These are phyloP conservation scores for Lochmaea crataegi DNA, from an alignment of 2,888 invertebrate species.

Conservation along the genomic window DNA sequence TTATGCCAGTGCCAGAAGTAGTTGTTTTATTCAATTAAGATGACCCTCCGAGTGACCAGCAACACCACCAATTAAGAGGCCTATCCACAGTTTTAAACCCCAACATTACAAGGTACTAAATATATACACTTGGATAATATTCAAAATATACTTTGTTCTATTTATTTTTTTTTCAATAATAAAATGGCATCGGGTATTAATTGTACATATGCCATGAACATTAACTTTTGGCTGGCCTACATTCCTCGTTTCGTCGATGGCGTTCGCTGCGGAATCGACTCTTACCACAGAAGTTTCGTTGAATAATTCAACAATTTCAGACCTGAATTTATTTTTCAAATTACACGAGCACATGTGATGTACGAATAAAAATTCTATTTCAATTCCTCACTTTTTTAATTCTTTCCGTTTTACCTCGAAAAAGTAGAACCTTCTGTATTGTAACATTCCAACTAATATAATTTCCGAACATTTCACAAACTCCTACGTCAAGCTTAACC, in stretches of 20 bases:
- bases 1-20: too few species aligned
- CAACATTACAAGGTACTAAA: too few species aligned
- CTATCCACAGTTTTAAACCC: too few species aligned
- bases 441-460: too few species aligned
- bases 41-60: too few species aligned
- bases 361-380: not conserved
- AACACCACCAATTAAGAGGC: too few species aligned
- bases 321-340: not conserved
- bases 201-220: not conserved
- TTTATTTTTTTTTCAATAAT: not conserved
- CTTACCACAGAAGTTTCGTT: not conserved
- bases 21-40: too few species aligned
- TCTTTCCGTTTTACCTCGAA: too few species aligned
- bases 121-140: too few species aligned
- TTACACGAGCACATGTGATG: not conserved
- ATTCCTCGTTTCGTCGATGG: not conserved
- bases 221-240: not conserved
- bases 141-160: too few species aligned
- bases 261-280: not conserved
- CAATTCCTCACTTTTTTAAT: not conserved
- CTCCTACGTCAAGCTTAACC: not conserved
- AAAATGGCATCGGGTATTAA: not conserved
- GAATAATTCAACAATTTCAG: constrained; percentile 8
- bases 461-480: not conserved
- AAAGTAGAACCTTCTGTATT: not conserved